Base-by-base conservation (phyloP, 2,113 vertebrate species). In the Perca schrenkii region DNA sequence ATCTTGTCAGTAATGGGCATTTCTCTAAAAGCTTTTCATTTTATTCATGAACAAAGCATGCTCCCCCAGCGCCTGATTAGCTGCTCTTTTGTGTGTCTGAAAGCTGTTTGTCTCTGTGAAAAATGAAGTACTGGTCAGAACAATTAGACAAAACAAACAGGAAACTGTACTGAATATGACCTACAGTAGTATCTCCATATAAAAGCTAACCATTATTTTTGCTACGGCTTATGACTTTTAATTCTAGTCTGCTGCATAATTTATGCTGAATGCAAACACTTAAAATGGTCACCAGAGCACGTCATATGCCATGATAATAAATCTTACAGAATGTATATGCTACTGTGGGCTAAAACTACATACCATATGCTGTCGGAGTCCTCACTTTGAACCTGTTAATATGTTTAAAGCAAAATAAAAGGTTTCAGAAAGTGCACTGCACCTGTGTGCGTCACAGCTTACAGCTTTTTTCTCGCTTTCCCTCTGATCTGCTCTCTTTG, bases 401-500 rank as follows among this genome's bases (percentile, higher is more conserved):
- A 79, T 56, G 60, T 73, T 78, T 74, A 71, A 82, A 79, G 79
- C 34, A 46, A 62, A 73, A 77, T 16, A 62, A 53, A 64, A 69
- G 53, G 47, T 74, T 86, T 75, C 1, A 8, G 19, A 80, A 66
- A 60, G 70, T 62, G 53, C 50, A 49, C 54, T 75, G 84, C 87
- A 90, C 89, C 86, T 94, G 86, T 85, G 34, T 77, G 76, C 82
- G 82, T 89, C 77, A 34, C 76, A 79, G 83, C 82, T 80, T 82
- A 65, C 53, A 67, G 74, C 50, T 66, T 88, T 86, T 57, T 36
- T 25, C 21, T 28, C 61, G 36, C 70, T 74, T 84, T 81, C 74
- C 50, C 76, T 86, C 79, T 85, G 89, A 91, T 92, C 69, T 86
- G 82, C 58, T 88, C 84, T 80, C 92, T 95, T 95, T 96, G 93